Evolutionary conservation across 2,113 vertebrate species (phyloP), one percentile per base, ranked within the genome.

Genomic region (Cercocebus atys): DNA sequence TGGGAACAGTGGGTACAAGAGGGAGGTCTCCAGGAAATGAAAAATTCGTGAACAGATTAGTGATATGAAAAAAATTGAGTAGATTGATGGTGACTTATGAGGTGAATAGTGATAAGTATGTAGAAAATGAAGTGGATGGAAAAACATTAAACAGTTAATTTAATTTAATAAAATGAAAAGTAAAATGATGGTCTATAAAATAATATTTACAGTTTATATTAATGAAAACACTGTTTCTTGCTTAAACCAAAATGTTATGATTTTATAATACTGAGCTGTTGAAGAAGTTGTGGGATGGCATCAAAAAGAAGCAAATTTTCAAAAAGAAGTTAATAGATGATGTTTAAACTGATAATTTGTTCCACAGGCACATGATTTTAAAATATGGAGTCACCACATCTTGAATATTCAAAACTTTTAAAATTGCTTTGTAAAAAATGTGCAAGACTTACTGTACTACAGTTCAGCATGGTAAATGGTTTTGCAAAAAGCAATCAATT

Each of bases 401-500:
- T 86, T 93, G n/a, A 76, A 79, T 40, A 88, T 59, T 64, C 76
- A 93, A 92, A 92, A 81, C 1, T 16, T 81, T n/a, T 79, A 84
- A 84, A 89, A 59, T 79, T 57, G 43, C 5, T 61, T 78, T 66
- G 14, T 57, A 25, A 92, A 73, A 73, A 75, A 43, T 94, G 18
- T 68, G 1, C 38, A 89, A 70, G 13, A 89, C 38, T 70, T 59
- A 86, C 5, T 61, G 3, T 22, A 23, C 1, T 43, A 75, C 8
- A 66, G 17, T 14, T 78, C 50, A 50, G 57, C 59, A 73, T 81
- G 23, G 27, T 70, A 47, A 96, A 90, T 82, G 5, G 20, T 45
- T 95, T 94, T 94, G 3, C 32, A 93, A 84, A 93, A 93, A 93
- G 11, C 6, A 88, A 79, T 93, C 2, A 35, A 64, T 94, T 82